These are phyloP conservation scores for Siphamia tubifer DNA, from an alignment of 2,113 vertebrate species.

Conservation along the genomic window DNA sequence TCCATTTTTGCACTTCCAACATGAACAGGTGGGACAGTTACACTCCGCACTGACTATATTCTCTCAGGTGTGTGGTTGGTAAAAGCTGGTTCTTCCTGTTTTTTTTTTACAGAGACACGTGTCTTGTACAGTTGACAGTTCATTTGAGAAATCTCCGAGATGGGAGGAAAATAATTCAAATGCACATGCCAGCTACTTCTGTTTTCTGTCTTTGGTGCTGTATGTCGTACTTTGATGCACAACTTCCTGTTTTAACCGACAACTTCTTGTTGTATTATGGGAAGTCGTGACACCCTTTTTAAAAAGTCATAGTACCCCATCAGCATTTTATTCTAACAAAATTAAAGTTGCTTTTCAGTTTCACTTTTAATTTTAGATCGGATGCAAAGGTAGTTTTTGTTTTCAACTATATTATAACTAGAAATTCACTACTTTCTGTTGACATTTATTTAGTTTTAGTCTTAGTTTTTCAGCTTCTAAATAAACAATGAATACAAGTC, in stretches of 20 bases:
- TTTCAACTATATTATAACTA: too few species aligned
- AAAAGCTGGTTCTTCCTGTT: slow-evolving; percentile 31
- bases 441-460: too few species aligned
- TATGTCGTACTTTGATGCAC: not conserved
- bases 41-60: not conserved
- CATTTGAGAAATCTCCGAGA: not conserved
- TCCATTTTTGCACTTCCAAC: not conserved
- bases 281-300: not conserved
- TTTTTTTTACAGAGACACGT: not conserved
- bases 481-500: too few species aligned
- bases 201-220: not conserved
- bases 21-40: not conserved
- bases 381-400: too few species aligned
- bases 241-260: slow-evolving; percentile 41
- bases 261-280: slow-evolving; percentile 6
- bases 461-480: too few species aligned
- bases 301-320: not conserved
- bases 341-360: too few species aligned
- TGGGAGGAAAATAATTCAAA: not conserved
- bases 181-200: not conserved
- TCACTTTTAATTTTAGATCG: too few species aligned
- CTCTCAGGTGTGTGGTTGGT: not conserved
- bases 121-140: not conserved
- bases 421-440: too few species aligned
- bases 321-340: not conserved